These are phyloP conservation scores for Urocolius indicus DNA, from an alignment of 2,113 vertebrate species.

Conservation along the genomic window DNA sequence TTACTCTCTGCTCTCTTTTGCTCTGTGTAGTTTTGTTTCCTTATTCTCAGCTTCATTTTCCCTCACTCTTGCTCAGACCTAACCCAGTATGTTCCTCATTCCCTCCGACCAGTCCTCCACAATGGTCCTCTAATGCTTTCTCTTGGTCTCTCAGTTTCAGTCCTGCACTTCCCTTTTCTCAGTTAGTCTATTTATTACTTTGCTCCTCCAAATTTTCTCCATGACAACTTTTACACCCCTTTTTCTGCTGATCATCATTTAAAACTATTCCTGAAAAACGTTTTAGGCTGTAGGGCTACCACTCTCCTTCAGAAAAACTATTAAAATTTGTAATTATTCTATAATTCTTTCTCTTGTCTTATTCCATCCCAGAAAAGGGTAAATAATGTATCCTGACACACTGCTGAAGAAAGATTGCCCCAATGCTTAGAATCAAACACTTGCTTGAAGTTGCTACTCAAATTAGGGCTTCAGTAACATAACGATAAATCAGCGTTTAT, in stretches of 20 bases:
- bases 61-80: background rate
- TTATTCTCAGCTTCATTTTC: background rate
- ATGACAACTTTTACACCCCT: background rate
- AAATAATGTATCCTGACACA: background rate
- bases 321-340: background rate
- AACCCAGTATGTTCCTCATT: background rate
- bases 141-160: background rate
- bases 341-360: background rate
- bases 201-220: background rate
- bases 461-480: background rate
- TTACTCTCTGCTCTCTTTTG: background rate
- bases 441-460: background rate
- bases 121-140: fast-evolving
- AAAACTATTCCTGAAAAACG: background rate
- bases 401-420: background rate
- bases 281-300: background rate
- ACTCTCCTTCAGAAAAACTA: background rate
- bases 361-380: background rate
- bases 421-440: background rate
- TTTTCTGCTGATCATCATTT: background rate
- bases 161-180: background rate
- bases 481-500: background rate
- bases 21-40: background rate
- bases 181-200: background rate
- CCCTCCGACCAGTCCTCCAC: background rate